Evolutionary conservation across 2,888 invertebrate species (phyloP).

Genomic region (Lasiommata megera): DNA sequence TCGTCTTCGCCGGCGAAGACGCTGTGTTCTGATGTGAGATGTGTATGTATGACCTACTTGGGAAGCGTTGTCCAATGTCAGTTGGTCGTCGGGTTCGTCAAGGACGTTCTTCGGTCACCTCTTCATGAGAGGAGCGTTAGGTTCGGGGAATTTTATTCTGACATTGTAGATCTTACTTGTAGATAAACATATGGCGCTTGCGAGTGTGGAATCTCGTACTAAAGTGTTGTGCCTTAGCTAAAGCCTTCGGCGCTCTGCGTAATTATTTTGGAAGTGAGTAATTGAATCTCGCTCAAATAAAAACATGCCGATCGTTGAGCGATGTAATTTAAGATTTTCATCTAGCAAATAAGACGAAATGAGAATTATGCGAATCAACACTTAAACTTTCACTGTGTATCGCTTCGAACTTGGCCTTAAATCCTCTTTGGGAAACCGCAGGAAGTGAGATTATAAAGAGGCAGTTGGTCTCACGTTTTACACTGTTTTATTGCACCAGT

Average conservation of each 20-base stretch:
- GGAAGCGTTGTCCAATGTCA: too few species aligned
- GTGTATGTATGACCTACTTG: too few species aligned
- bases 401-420: constrained; percentile 62
- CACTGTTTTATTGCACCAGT: constrained; percentile 31
- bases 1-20: too few species aligned
- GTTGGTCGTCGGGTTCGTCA: too few species aligned
- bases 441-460: constrained; percentile 58
- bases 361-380: constrained; percentile 67
- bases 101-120: too few species aligned
- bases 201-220: neutral
- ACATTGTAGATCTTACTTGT: too few species aligned
- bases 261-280: constrained; percentile 55
- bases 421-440: constrained; percentile 69
- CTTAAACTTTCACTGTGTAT: constrained; percentile 72
- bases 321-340: constrained; percentile 74
- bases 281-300: constrained; percentile 73
- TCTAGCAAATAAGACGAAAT: constrained; percentile 64
- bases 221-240: neutral
- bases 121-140: too few species aligned
- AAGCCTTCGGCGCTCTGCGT: constrained; percentile 53
- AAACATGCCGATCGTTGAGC: constrained; percentile 60
- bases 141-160: too few species aligned
- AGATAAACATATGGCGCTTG: neutral
- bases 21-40: too few species aligned
- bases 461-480: constrained; percentile 31